phyloP scores from a whole-genome alignment of 1,140 invertebrate genomes.

The Drosophila neocordata region DNA sequence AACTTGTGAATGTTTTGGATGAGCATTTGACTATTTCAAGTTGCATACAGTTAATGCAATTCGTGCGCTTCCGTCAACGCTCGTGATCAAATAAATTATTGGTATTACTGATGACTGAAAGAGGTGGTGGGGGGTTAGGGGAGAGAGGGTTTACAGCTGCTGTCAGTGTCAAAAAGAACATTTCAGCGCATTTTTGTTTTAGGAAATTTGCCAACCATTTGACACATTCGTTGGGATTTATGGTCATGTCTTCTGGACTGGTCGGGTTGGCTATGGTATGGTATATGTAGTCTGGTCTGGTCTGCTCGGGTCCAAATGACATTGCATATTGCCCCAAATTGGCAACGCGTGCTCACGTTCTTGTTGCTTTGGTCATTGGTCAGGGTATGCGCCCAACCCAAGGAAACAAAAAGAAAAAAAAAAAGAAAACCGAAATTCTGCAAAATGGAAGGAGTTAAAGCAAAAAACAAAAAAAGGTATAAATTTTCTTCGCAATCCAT shows the following conservation, averaged over 20 bases:
- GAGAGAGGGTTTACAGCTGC: background rate
- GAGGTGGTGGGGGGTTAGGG: conserved; percentile 3
- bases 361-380: conserved; percentile 4
- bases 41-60: conserved; percentile 40
- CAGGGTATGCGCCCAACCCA: conserved; percentile 18
- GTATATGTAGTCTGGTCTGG: background rate
- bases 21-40: conserved; percentile 47
- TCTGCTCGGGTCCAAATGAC: conserved; percentile 37
- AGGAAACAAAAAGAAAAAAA: conserved; percentile 8
- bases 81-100: conserved; percentile 39
- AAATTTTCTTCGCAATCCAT: background rate
- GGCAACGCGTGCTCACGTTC: conserved; percentile 30
- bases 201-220: conserved; percentile 62
- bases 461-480: background rate
- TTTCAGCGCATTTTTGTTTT: conserved; percentile 54
- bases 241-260: conserved; percentile 43
- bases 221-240: conserved; percentile 67
- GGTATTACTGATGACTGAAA: background rate
- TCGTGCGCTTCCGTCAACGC: conserved; percentile 71
- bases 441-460: background rate
- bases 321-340: conserved; percentile 75
- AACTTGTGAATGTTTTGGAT: conserved; percentile 31
- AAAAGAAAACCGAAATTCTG: conserved; percentile 19
- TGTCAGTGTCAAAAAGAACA: conserved; percentile 68
- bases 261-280: background rate